Conservation (phyloP, 2,113 vertebrate species). For the Lophius piscatorius region DNA sequence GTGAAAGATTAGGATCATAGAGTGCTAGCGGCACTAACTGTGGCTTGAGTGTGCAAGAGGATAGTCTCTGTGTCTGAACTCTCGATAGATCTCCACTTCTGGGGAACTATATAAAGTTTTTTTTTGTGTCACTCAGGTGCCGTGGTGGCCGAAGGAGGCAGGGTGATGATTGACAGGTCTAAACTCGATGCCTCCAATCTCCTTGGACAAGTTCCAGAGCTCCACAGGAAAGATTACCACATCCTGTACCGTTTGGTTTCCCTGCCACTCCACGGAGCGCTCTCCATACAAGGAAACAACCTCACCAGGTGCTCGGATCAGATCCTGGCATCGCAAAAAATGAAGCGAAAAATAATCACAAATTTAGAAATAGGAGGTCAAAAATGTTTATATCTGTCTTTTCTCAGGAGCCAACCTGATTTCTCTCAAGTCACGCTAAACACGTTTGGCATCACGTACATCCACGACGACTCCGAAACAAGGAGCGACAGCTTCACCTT, state of each 20-base stretch:
- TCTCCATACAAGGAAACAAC: constrained; percentile 82
- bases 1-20: too few relatives aligned
- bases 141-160: constrained; percentile 85
- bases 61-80: too few relatives aligned
- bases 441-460: constrained; percentile 83
- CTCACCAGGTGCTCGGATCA: constrained; percentile 71
- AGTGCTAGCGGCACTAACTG: too few relatives aligned
- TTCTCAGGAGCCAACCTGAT: constrained; percentile 76
- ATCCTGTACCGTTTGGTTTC: constrained; percentile 85
- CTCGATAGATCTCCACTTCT: too few relatives aligned
- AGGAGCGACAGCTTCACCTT: constrained; percentile 86
- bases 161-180: constrained; percentile 82
- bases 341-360: neutral
- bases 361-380: neutral
- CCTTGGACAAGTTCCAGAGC: constrained; percentile 79
- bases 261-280: constrained; percentile 80
- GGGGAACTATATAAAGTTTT: neutral
- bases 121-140: constrained; percentile 75
- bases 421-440: constrained; percentile 87
- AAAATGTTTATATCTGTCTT: neutral
- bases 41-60: too few relatives aligned
- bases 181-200: constrained; percentile 90
- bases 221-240: constrained; percentile 76
- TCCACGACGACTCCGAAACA: constrained; percentile 89
- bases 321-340: too few relatives aligned